phyloP scores from a whole-genome alignment of 2,113 vertebrate genomes.

The Labeo rohita region DNA sequence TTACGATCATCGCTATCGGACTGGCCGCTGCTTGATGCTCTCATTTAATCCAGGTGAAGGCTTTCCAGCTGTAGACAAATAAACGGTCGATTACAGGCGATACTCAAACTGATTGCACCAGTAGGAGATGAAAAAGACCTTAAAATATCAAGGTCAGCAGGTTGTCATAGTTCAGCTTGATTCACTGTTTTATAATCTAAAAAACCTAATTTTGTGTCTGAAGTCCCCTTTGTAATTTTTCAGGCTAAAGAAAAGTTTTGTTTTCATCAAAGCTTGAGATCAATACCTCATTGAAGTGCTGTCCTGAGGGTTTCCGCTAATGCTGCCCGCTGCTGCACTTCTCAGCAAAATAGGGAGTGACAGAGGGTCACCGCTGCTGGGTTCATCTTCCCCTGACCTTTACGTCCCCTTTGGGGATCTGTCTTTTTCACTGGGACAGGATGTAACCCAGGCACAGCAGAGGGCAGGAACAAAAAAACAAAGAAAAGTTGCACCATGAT shows the following conservation, averaged over 20 bases:
- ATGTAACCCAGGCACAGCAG: conserved; percentile 49
- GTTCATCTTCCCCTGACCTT: conserved; percentile 25
- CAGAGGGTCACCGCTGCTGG: conserved; percentile 58
- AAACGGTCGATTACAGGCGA: not conserved
- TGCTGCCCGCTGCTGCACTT: conserved; percentile 48
- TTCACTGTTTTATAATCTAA: not conserved
- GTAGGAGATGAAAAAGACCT: not conserved
- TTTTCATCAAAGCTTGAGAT: conserved; percentile 48
- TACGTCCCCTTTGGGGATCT: conserved; percentile 16
- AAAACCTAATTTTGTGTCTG: not conserved
- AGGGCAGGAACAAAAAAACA: conserved; percentile 1
- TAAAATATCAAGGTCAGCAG: conserved; percentile 10
- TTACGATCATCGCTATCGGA: conserved; percentile 27
- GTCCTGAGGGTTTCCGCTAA: conserved; percentile 55
- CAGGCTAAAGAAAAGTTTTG: conserved; percentile 15
- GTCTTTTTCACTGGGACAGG: conserved; percentile 44
- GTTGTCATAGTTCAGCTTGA: not conserved
- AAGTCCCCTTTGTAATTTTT: not conserved
- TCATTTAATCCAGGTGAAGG: conserved; percentile 28
- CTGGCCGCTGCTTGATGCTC: conserved; percentile 19
- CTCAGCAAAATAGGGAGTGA: conserved; percentile 65
- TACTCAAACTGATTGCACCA: not conserved
- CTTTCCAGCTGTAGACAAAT: conserved; percentile 20
- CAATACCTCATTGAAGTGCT: conserved; percentile 36
- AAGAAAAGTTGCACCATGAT: not conserved